Conservation (phyloP, 2,888 invertebrate species). For the Isoperla grammatica region DNA sequence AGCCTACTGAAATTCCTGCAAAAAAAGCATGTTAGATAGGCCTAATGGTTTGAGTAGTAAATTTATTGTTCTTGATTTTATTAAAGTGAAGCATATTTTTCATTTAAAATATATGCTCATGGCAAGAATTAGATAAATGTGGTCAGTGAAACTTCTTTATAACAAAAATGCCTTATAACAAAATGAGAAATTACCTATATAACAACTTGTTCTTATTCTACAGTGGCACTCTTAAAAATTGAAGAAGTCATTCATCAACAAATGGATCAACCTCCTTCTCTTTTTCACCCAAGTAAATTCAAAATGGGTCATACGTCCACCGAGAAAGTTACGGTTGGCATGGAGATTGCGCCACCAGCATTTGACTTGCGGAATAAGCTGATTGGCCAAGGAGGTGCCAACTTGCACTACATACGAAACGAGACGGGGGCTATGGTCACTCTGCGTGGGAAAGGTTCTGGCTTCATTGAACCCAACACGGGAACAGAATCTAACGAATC, state of each 20-base stretch:
- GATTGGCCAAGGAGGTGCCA: slow-evolving; percentile 63
- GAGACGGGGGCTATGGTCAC: slow-evolving; percentile 74
- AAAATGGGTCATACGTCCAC: slow-evolving; percentile 32
- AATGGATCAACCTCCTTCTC: slow-evolving; percentile 32
- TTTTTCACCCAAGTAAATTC: slow-evolving; percentile 43
- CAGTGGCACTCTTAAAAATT: slow-evolving; percentile 40
- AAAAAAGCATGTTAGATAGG: no score
- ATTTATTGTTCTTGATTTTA: no score
- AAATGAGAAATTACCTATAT: background rate
- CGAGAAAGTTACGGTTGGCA: slow-evolving; percentile 67
- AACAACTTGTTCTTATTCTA: background rate
- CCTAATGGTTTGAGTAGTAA: no score
- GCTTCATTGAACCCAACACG: slow-evolving; percentile 51
- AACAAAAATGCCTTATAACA: no score
- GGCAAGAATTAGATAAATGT: no score
- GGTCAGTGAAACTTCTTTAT: no score
- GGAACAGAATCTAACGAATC: slow-evolving; percentile 62
- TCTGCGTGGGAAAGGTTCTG: slow-evolving; percentile 62
- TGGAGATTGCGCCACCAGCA: slow-evolving; percentile 68
- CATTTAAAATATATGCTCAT: no score
- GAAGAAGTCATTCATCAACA: slow-evolving; percentile 34
- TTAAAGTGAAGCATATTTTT: no score
- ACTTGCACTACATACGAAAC: slow-evolving; percentile 68
- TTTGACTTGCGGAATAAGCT: slow-evolving; percentile 71
- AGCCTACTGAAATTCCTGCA: no score